Percentiles rank a stretch among this genome's conserved stretches.
These are phyloP conservation scores for Aplochiton taeniatus DNA, from an alignment of 2,797 vertebrate species.

Conservation along the genomic window DNA sequence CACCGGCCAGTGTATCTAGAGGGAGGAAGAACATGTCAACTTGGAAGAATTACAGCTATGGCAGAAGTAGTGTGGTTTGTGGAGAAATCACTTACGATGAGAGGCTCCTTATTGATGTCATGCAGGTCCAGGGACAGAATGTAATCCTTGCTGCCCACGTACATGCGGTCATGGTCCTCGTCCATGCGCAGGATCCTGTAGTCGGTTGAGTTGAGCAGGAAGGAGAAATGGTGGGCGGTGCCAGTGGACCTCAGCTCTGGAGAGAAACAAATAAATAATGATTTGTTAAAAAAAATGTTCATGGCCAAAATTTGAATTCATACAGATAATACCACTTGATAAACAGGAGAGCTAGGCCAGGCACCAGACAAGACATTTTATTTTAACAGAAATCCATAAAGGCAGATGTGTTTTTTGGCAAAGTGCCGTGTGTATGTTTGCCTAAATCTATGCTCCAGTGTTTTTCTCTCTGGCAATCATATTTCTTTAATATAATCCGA, in stretches of 20 bases:
- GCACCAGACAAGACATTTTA: too few relatives aligned
- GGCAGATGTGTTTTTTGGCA: too few relatives aligned
- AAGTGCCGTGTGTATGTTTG: slow-evolving; percentile 14
- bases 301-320: slow-evolving; percentile 13
- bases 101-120: slow-evolving; percentile 98
- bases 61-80: too few relatives aligned
- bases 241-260: slow-evolving; percentile 91
- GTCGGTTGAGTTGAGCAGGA: slow-evolving; percentile 95
- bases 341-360: too few relatives aligned
- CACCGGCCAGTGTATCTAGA: slow-evolving; percentile 96
- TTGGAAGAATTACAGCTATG: not conserved
- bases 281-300: not conserved
- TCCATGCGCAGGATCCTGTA: slow-evolving; percentile 97
- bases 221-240: slow-evolving; percentile 96
- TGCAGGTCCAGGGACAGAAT: slow-evolving; percentile 96
- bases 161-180: slow-evolving; percentile 99
- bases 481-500: slow-evolving; percentile 15
- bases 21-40: slow-evolving; percentile 19
- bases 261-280: slow-evolving; percentile 1
- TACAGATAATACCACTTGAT: slow-evolving; percentile 3
- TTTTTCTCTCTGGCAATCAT: slow-evolving; percentile 20
- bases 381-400: too few relatives aligned
- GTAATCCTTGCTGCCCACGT: slow-evolving; percentile 98
- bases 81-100: slow-evolving; percentile 86
- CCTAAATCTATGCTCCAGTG: slow-evolving; percentile 18